phyloP scores from a whole-genome alignment of 2,113 vertebrate species.

The Oenanthe melanoleuca region DNA sequence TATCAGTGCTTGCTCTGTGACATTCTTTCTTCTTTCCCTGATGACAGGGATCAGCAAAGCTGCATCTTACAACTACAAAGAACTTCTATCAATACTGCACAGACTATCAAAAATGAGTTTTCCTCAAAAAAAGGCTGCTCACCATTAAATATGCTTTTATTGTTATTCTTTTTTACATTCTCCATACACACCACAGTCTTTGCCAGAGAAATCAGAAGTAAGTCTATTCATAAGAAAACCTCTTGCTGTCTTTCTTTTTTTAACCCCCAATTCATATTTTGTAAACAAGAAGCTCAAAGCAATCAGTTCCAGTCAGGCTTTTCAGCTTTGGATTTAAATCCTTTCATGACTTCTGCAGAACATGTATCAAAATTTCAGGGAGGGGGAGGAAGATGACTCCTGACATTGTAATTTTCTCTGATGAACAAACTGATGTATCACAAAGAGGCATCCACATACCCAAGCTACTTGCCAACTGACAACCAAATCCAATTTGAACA shows the following conservation, averaged over 20 bases:
- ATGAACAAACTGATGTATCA: constrained; percentile 37
- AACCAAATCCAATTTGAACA: background rate
- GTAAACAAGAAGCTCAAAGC: constrained; percentile 57
- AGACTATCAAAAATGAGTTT: background rate
- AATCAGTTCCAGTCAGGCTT: constrained; percentile 68
- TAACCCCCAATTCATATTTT: constrained; percentile 18
- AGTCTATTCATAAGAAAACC: background rate
- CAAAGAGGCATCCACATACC: background rate
- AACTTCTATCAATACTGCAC: background rate
- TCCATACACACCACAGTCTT: background rate
- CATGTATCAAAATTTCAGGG: constrained; percentile 24
- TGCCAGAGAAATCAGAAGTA: constrained; percentile 13
- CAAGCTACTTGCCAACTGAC: background rate
- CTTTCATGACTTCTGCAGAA: constrained; percentile 51
- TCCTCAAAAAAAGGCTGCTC: background rate
- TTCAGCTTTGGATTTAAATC: constrained; percentile 62
- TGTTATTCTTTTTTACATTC: background rate
- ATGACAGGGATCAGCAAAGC: constrained; percentile 34
- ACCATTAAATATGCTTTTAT: background rate
- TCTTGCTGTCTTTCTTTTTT: constrained; percentile 6
- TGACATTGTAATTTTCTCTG: background rate
- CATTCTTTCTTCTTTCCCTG: background rate
- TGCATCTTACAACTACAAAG: background rate
- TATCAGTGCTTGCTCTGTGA: background rate
- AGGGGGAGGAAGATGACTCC: background rate